These are phyloP conservation scores for Brachyptera risi DNA, from an alignment of 2,888 invertebrate species.

Conservation along the genomic window DNA sequence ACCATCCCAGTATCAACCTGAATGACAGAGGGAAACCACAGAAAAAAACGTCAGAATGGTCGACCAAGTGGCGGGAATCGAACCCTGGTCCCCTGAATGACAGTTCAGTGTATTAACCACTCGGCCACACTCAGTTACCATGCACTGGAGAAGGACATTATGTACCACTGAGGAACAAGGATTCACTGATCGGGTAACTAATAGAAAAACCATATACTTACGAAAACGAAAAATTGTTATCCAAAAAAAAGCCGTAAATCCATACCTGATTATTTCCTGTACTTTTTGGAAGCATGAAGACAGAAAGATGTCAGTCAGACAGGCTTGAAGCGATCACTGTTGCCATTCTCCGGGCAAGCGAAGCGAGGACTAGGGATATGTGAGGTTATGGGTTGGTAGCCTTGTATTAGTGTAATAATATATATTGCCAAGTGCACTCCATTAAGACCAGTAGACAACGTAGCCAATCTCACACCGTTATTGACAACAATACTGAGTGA, in stretches of 20 bases:
- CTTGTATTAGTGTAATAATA: constrained; percentile 32
- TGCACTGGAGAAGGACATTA: no score
- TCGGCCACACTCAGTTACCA: no score
- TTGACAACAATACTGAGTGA: constrained; percentile 6
- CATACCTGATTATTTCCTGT: constrained; percentile 33
- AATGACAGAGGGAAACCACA: no score
- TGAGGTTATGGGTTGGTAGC: constrained; percentile 13
- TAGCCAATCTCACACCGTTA: constrained; percentile 8
- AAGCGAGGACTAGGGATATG: constrained; percentile 28
- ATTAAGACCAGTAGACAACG: constrained; percentile 31
- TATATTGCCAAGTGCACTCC: constrained; percentile 32
- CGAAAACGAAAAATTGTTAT: neutral
- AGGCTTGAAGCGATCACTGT: constrained; percentile 24
- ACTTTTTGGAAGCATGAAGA: constrained; percentile 34
- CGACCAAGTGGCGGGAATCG: no score
- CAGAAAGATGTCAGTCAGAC: constrained; percentile 33
- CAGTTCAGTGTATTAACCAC: no score
- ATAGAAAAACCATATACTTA: neutral
- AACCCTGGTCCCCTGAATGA: no score
- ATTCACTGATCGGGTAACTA: no score
- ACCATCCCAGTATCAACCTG: no score
- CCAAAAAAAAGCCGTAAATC: constrained; percentile 29
- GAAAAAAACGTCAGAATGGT: no score
- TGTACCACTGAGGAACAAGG: no score
- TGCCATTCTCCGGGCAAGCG: constrained; percentile 31